These are phyloP conservation scores for Lepilemur ruficaudatus DNA, from an alignment of 2,797 vertebrate genomes.

Conservation along the genomic window DNA sequence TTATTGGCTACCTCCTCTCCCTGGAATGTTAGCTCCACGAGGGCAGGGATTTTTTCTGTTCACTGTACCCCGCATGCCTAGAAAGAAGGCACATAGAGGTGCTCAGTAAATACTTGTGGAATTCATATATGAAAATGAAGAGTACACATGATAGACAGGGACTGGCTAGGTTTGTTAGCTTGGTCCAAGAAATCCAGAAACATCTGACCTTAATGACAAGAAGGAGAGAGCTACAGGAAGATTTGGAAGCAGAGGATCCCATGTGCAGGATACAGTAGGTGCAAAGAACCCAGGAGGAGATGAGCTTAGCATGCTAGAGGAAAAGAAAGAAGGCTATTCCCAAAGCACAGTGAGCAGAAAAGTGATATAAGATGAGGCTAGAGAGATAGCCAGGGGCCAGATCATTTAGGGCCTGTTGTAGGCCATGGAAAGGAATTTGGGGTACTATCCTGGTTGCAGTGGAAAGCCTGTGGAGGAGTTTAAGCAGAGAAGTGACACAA, in stretches of 20 bases:
- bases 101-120: not conserved
- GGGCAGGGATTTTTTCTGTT: not conserved
- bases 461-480: not conserved
- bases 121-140: not conserved
- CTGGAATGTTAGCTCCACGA: not conserved
- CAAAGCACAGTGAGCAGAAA: not conserved
- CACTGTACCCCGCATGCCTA: not conserved
- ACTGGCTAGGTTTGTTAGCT: not conserved
- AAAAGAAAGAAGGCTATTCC: not conserved
- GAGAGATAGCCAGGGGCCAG: not conserved
- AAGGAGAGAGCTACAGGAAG: not conserved
- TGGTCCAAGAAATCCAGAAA: slow-evolving; percentile 16
- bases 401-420: not conserved
- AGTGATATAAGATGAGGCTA: not conserved
- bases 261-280: not conserved
- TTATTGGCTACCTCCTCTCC: not conserved
- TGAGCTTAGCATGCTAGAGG: not conserved
- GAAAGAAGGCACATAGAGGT: not conserved
- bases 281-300: not conserved
- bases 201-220: not conserved
- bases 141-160: not conserved
- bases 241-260: not conserved
- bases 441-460: not conserved
- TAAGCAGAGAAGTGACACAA: not conserved
- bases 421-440: not conserved